Evolutionary conservation across 1,140 invertebrate genomes (phyloP), one percentile per base, ranked within the genome.

Genomic region (Microvelia longipes): DNA sequence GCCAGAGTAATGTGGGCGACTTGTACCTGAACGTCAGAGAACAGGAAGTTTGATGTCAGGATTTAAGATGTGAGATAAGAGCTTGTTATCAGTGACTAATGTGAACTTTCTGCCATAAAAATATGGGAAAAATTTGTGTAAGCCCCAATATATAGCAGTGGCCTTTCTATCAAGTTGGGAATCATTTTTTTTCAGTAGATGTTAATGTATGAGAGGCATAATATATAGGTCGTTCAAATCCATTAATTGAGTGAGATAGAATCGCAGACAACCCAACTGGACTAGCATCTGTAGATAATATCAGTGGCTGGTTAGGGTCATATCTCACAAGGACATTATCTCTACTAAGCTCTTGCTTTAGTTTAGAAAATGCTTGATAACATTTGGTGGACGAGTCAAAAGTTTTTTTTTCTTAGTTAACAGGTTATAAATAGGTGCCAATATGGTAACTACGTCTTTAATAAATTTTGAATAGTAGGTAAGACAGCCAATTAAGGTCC

Each of bases 121-220:
- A 19, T 19, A 63, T 24, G 50, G 15, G 19, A 69, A 63, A 28
- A 28, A 24, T 69, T 50, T 50, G 5, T 50, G 35, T 50, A 50
- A 50, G 35, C 35, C 35, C 35, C 35, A 50, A 50, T 50, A 50
- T 50, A 83, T 80, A 2, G 81, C 79, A 1, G 82, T 73, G 2
- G 80, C 75, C 73, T 84, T 81, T 70, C 79, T 78, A 69, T 84
- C 80, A 1, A 82, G 79, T 73, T 82, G 78, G 15, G 76, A 78
- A 71, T 82, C 5, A 82, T 35, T 81, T 81, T 29, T 73, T n/a
- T 74, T 84, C 79, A 30, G 77, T 74, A 5, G 69, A 5, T 2
- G 78, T 80, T 14, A 83, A 71, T 13, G 78, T 75, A 35, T 79
- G 70, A 2, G 80, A 83, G 2, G 79, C 79, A 71, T 77, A 83